phyloP scores from a whole-genome alignment of 2,113 vertebrate genomes.

The Perca schrenkii region DNA sequence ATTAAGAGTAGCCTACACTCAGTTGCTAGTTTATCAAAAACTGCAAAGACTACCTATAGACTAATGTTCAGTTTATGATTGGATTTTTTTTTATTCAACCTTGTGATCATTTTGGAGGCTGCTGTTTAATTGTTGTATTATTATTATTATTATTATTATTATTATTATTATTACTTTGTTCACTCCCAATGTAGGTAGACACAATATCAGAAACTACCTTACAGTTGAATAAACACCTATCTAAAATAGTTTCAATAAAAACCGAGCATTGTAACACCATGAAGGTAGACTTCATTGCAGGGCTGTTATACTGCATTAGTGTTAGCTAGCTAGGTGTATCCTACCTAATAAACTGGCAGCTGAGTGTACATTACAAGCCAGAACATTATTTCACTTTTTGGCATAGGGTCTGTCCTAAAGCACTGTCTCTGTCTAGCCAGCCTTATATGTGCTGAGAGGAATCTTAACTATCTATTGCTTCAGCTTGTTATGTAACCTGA shows the following conservation, averaged over 20 bases:
- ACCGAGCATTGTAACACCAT: not conserved
- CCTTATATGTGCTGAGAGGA: slow-evolving; percentile 41
- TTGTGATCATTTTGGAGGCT: not conserved
- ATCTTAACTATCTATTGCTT: slow-evolving; percentile 41
- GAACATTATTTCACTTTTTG: slow-evolving; percentile 39
- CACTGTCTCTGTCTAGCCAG: slow-evolving; percentile 8
- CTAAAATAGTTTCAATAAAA: not conserved
- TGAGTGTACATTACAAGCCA: not conserved
- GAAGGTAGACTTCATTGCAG: not conserved
- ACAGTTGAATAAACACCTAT: not conserved
- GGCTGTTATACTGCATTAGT: not conserved
- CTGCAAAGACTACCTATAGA: not conserved
- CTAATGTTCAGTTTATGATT: not conserved
- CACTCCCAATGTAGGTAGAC: not conserved
- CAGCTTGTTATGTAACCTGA: slow-evolving; percentile 60
- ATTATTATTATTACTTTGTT: not conserved
- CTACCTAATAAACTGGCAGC: not conserved
- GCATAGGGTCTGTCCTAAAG: slow-evolving; percentile 27
- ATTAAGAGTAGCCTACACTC: not conserved
- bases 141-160: not conserved
- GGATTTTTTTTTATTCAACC: not conserved
- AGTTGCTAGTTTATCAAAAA: not conserved
- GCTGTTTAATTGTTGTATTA: not conserved
- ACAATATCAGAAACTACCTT: not conserved
- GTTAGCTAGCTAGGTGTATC: not conserved